Evolutionary conservation across 2,797 vertebrate species (phyloP).

Genomic region (Tangara arthus): DNA sequence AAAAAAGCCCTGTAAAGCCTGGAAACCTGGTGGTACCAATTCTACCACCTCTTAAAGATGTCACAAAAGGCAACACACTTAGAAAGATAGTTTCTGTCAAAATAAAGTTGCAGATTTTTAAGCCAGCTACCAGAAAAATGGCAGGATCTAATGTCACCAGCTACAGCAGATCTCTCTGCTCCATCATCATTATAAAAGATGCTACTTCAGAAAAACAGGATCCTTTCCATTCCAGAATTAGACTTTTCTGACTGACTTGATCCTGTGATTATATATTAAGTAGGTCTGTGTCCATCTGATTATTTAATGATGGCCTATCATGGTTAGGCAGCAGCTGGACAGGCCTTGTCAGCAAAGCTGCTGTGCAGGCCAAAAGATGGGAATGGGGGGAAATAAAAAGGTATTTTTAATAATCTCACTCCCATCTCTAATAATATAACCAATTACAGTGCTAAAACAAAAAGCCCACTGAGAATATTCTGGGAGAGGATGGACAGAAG

Average conservation of each 20-base stretch:
- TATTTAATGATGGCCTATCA: not conserved
- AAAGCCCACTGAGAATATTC: not conserved
- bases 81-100: not conserved
- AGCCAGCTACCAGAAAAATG: not conserved
- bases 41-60: not conserved
- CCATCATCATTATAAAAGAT: not conserved
- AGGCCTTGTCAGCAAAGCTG: constrained; percentile 10
- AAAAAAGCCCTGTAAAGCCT: not conserved
- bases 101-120: not conserved
- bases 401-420: not conserved
- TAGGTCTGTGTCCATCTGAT: not conserved
- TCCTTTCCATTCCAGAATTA: not conserved
- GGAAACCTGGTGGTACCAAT: not conserved
- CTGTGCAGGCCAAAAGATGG: not conserved
- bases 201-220: not conserved
- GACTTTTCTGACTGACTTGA: not conserved
- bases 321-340: not conserved
- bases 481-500: not conserved
- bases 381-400: not conserved
- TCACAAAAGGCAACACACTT: not conserved
- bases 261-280: not conserved
- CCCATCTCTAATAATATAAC: not conserved
- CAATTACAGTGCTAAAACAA: not conserved
- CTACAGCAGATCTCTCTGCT: not conserved
- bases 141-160: not conserved